phyloP scores from a whole-genome alignment of 2,888 invertebrate genomes.

The Euplagia quadripunctaria region DNA sequence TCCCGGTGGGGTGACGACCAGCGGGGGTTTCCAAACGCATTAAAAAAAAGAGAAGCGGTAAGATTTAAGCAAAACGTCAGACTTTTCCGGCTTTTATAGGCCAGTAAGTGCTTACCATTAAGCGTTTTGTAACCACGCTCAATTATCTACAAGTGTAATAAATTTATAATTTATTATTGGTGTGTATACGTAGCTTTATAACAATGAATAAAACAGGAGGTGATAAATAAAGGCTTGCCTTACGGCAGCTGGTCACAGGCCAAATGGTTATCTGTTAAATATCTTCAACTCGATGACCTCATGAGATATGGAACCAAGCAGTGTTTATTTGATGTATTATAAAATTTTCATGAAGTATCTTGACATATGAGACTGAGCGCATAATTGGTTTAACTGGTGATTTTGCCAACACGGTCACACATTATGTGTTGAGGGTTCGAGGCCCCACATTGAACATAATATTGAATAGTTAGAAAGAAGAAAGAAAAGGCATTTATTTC shows the following conservation, averaged over 20 bases:
- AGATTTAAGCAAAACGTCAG: too few relatives aligned
- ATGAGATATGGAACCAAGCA: constrained; percentile 45
- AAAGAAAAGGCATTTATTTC: too few relatives aligned
- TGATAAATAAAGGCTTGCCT: constrained; percentile 56
- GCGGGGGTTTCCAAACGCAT: too few relatives aligned
- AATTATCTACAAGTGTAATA: not conserved
- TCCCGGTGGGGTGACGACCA: too few relatives aligned
- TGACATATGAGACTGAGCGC: not conserved
- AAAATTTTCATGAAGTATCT: not conserved
- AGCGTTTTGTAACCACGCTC: not conserved
- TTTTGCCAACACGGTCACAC: too few relatives aligned
- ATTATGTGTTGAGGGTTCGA: too few relatives aligned
- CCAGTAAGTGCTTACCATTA: not conserved
- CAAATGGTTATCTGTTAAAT: constrained; percentile 66
- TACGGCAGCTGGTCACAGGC: constrained; percentile 54
- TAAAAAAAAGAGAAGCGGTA: too few relatives aligned
- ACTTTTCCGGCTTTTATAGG: not conserved
- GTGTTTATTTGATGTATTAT: not conserved
- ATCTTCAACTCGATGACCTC: constrained; percentile 42
- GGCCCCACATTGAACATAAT: too few relatives aligned
- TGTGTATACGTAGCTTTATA: constrained; percentile 25
- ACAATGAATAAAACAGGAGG: constrained; percentile 44
- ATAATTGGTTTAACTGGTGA: too few relatives aligned
- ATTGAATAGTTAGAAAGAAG: too few relatives aligned
- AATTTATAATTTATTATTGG: not conserved